Conservation (phyloP, 35 echinoderm and acorn worm genomes). For the Apostichopus parvimensis region DNA sequence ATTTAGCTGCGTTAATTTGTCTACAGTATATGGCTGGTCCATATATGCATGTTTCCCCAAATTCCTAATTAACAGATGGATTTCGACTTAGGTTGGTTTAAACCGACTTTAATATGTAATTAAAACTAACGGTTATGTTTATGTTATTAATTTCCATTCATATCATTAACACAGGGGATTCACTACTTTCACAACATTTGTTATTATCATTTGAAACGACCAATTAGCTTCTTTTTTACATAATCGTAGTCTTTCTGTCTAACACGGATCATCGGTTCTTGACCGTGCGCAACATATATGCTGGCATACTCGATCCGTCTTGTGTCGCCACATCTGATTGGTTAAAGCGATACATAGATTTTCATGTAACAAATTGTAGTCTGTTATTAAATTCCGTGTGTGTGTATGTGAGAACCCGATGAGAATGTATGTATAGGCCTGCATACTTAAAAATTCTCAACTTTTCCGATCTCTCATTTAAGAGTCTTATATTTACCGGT, state of each 20-base stretch:
- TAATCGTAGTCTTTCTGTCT: not conserved
- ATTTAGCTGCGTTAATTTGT: no score
- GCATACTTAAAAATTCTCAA: no score
- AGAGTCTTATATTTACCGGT: no score
- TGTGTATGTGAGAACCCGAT: no score
- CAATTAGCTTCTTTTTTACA: not conserved
- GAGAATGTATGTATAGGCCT: no score
- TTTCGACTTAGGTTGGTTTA: not conserved
- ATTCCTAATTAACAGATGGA: not conserved
- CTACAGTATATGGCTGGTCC: no score
- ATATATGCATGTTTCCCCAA: no score
- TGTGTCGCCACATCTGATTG: not conserved
- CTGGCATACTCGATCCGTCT: not conserved
- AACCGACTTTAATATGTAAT: not conserved
- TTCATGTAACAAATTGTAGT: no score
- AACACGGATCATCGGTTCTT: not conserved
- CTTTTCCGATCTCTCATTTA: no score
- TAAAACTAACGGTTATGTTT: not conserved
- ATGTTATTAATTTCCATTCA: not conserved
- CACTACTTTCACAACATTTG: not conserved
- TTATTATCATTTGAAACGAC: conserved; percentile 10
- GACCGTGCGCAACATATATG: not conserved
- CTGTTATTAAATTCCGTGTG: no score
- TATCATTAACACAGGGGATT: not conserved
- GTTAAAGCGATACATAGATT: no score